These are phyloP conservation scores for Puntigrus tetrazona DNA, from an alignment of 2,113 vertebrate genomes.

Conservation along the genomic window DNA sequence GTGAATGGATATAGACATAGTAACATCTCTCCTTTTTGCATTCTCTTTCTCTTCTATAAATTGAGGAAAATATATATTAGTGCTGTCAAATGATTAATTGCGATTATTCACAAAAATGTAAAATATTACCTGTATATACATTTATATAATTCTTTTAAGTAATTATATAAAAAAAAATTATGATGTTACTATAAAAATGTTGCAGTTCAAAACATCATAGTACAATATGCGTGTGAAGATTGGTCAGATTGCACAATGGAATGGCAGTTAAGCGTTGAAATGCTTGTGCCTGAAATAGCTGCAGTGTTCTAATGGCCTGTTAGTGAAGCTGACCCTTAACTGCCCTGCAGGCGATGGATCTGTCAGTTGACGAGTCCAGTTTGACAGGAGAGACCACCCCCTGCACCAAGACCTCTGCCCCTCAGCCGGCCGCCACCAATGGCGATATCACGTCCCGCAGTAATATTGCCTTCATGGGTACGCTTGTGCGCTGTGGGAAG, in stretches of 20 bases:
- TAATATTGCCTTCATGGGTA: conserved; percentile 99
- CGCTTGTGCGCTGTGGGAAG: conserved; percentile 92
- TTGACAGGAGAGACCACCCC: conserved; percentile 94
- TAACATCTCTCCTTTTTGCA: conserved; percentile 11
- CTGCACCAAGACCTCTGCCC: conserved; percentile 84
- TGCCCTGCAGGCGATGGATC: conserved; percentile 81
- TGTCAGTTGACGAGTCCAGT: conserved; percentile 94
- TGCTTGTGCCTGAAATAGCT: not conserved
- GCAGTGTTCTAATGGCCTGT: not conserved
- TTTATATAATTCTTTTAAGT: too few species aligned
- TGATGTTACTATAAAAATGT: not conserved
- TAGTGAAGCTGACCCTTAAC: not conserved
- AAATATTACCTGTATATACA: too few species aligned
- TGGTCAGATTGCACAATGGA: not conserved
- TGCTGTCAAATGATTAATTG: too few species aligned
- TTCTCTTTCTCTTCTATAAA: not conserved
- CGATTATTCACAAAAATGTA: too few species aligned
- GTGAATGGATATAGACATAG: conserved; percentile 38
- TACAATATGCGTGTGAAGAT: not conserved
- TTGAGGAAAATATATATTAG: too few species aligned
- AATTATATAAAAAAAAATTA: too few species aligned
- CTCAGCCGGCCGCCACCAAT: conserved; percentile 79
- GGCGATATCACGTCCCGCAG: conserved; percentile 91
- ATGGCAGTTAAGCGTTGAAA: not conserved
- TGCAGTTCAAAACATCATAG: not conserved